Evolutionary conservation across 2,797 vertebrate species (phyloP), one percentile per base, ranked within the genome.

Genomic region (Petrocephalus sullivani): DNA sequence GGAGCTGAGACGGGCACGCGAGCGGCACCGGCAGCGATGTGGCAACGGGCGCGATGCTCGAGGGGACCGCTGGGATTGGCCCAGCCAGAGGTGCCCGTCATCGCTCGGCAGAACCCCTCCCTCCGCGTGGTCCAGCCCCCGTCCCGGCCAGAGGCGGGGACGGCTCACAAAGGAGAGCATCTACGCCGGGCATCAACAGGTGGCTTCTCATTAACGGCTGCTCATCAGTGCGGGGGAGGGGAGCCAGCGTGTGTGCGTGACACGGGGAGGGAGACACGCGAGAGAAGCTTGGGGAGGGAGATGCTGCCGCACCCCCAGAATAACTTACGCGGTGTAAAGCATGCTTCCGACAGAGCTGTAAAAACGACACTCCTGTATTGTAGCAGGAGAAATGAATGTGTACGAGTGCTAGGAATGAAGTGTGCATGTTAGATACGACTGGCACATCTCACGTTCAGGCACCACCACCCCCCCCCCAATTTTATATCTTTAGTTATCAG

Each of bases 31-130:
- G 81, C 46, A 21, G 78, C 19, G 5, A 1, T 21, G 33, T 49
- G 78, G 19, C 49, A 21, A n/a, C 54, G 10, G 71, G 86, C 60
- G 49, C 49, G 71, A 46, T 23, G 54, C 51, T 23, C 6, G 86
- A 81, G 60, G 67, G 57, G 85, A 58, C 41, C 71, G 16, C 54
- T 2, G 86, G 85, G 88, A 87, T 89, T 87, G 5, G 78, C 86
- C 3, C 12, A 87, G 58, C 37, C 56, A n/a, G 83, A 49, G 14
- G 86, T 89, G 86, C 87, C 85, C 57, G 49, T 82, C 85, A 54
- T 33, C n/a, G 28, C 16, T 84, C 53, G 21, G 33, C 19, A 84
- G 71, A 82, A 0, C 9, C 86, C 86, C 46, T 67, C 85, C 85
- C 86, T 54, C 85, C 37, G 67, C n/a, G 56, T 28, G 54, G 83